phyloP scores from a whole-genome alignment of 2,797 vertebrate species.

The Saxicola maurus region DNA sequence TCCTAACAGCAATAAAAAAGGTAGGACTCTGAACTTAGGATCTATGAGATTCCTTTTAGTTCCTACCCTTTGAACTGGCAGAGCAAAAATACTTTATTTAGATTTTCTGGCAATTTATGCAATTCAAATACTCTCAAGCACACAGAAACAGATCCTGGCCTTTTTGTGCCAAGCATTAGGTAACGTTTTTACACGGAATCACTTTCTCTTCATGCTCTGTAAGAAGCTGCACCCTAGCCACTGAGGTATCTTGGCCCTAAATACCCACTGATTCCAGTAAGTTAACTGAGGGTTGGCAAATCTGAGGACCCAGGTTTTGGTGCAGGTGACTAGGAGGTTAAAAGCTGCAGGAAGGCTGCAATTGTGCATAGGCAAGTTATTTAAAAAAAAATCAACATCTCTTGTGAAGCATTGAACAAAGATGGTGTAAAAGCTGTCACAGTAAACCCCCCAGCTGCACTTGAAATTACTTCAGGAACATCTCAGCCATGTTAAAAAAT shows the following conservation, averaged over 20 bases:
- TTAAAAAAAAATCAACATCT: neutral
- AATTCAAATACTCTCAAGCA: neutral
- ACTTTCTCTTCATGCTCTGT: neutral
- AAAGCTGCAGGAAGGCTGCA: neutral
- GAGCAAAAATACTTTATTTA: neutral
- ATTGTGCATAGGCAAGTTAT: neutral
- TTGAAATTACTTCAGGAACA: neutral
- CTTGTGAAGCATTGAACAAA: neutral
- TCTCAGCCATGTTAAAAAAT: neutral
- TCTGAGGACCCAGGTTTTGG: neutral
- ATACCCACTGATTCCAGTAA: neutral
- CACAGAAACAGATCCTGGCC: neutral
- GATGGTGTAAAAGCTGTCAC: neutral
- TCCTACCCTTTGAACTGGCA: neutral
- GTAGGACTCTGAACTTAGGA: neutral
- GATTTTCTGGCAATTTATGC: neutral
- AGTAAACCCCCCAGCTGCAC: neutral
- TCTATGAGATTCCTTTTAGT: neutral
- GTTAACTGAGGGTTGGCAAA: neutral
- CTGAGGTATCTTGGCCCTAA: neutral
- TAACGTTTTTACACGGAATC: neutral
- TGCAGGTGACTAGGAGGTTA: neutral
- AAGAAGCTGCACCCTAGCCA: neutral
- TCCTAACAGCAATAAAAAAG: neutral
- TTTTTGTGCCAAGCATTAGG: neutral